Base-by-base conservation (phyloP, 2,888 invertebrate species). In the Parnassius mnemosyne region DNA sequence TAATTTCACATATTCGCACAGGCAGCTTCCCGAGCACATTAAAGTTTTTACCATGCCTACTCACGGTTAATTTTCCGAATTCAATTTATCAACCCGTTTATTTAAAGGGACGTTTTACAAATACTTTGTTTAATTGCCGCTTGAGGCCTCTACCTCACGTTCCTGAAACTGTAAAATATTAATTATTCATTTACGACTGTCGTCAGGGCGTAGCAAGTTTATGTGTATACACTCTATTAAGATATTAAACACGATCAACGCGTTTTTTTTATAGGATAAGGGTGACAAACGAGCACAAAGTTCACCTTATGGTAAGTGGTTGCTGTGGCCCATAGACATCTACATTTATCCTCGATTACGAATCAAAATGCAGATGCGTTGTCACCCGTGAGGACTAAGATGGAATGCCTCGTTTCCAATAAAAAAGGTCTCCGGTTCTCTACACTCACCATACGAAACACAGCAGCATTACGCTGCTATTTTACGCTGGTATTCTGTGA, bases 21-120 rank as follows among this genome's bases (percentile, higher is more conserved):
- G 76, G 79, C 82, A 79, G 77, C 74, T 78, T 78, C 75, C 72
- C 75, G 74, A 76, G 75, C 77, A 83, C 82, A 84, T 87, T 87
- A 78, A 87, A 87, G 83, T 89, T 89, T 89, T 87, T 88, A 79
- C 79, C 72, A 71, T 70, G 74, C 81, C 80, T 80, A 81, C 84
- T 84, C 79, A 78, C 77, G 80, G 81, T 81, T 85, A 84, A 88
- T 88, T 87, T 84, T 76, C 80, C 78, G 72, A 84, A 85, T 87
- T 83, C 81, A 82, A 85, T 85, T 84, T 77, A 79, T 74, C 76
- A 80, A 83, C 77, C 84, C 80, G 81, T 83, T 84, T 83, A 83
- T 83, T 81, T 76, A 76, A 77, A 73, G 78, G 81, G 80, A 34
- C 74, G 79, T 80, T 79, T 75, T 72, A 74, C 76, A 78, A 86